A percentile compares a stretch with the other conserved stretches of the same genome.
Conservation (phyloP, 2,113 vertebrate genomes). For the Heliornis fulica region DNA sequence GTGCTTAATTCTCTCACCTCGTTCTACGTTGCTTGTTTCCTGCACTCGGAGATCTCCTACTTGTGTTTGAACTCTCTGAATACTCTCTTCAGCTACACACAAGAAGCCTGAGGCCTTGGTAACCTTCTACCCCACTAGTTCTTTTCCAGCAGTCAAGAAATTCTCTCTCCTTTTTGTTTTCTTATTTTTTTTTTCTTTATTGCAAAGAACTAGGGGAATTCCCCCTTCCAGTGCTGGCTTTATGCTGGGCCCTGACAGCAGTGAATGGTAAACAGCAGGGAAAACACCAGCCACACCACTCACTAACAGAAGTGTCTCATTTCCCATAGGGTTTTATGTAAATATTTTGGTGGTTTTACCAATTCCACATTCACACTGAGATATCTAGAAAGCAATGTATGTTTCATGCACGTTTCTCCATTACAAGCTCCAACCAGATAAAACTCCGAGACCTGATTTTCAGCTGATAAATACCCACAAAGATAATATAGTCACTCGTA, state of each 20-base stretch:
- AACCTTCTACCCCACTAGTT: background rate
- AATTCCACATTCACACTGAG: background rate
- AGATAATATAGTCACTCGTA: background rate
- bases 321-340: background rate
- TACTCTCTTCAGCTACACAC: slow-evolving; percentile 10
- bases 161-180: background rate
- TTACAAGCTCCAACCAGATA: background rate
- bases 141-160: background rate
- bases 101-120: background rate
- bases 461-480: background rate
- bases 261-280: background rate
- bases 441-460: background rate
- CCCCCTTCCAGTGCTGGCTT: background rate
- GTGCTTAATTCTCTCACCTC: background rate
- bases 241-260: background rate
- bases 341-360: background rate
- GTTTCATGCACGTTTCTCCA: background rate
- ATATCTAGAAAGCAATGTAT: background rate
- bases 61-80: slow-evolving; percentile 37
- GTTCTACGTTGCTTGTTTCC: fast-evolving
- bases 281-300: background rate
- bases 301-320: background rate
- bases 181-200: background rate
- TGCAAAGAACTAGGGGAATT: background rate
- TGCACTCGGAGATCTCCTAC: background rate